phyloP scores from a whole-genome alignment of 2,888 invertebrate genomes.

The Pachydiplax longipennis region DNA sequence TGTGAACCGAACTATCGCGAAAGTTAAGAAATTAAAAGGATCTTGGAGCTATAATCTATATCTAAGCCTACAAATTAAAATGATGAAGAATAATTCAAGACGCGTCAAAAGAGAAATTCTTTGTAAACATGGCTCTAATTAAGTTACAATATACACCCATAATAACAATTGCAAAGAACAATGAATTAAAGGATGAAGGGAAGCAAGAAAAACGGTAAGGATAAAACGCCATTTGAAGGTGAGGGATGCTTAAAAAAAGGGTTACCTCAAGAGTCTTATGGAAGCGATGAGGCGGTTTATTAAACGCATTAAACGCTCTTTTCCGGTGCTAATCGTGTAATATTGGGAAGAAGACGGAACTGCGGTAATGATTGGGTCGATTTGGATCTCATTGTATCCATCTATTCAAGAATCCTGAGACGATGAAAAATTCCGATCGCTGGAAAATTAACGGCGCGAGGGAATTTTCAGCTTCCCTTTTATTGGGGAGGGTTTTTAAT shows the following conservation, averaged over 20 bases:
- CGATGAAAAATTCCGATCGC: neutral
- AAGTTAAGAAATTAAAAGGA: no score
- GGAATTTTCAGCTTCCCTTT: neutral
- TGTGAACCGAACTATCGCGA: no score
- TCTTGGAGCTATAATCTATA: no score
- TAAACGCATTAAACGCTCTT: neutral
- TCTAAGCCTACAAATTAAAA: no score
- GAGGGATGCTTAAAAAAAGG: neutral
- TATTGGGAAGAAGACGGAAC: neutral
- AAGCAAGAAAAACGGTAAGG: neutral
- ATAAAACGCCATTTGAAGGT: neutral
- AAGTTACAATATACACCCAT: no score
- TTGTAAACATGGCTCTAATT: no score
- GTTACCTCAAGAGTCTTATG: neutral
- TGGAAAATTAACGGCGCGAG: neutral
- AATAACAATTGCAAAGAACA: no score
- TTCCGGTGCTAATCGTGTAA: neutral
- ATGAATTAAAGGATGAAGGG: neutral
- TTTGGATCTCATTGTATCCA: neutral
- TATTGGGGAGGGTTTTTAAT: neutral
- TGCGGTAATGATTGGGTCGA: neutral
- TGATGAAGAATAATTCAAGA: no score
- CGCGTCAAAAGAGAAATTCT: no score
- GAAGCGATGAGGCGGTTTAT: neutral
- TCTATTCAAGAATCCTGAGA: neutral